Evolutionary conservation across 2,797 vertebrate genomes (phyloP), one percentile per base, ranked within the genome.

Genomic region (Spinibarbus caldwelli): DNA sequence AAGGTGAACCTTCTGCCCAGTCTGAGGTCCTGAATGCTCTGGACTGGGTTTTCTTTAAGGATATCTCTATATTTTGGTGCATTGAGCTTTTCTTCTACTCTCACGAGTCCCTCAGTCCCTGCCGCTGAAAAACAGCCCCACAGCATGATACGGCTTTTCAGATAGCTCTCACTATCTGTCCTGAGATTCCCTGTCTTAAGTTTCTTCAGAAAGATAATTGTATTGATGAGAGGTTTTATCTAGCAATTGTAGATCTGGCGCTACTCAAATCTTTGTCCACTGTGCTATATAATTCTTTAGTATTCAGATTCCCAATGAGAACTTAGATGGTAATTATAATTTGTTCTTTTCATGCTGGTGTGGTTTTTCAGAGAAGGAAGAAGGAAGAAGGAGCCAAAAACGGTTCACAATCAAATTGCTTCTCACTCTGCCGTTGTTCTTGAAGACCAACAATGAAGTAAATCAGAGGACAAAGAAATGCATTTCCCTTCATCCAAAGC

Each of bases 401-500:
- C 10, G 36, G 19, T 67, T 49, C 62, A 54, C 45, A 80, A 52
- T 14, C 26, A 68, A 70, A 64, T 7, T 0, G 15, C 77, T 41
- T 71, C 47, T 15, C 10, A 23, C 49, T 43, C 19, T 2, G 52
- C 80, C 14, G 26, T 36, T 62, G 54, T 54, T 59, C 12, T 36
- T 62, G 19, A 70, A 72, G 38, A 26, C 15, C n/a, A 72, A 81
- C 26, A 72, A 47, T 73, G 15, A 64, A n/a, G 54, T 47, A 19
- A 64, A 62, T 82, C 54, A 36, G 29, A 45, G 78, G 78, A 66
- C 41, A 66, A 79, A 66, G 59, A 79, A 79, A 47, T 23, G 17
- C 2, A 1, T 66, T 79, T 47, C 41, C 7, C 6, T 43, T 79
- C 41, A 31, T 47, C 19, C 41, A 66, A 79, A 34, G 0, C 23